These are phyloP conservation scores for Neoseiulus cucumeris DNA, from an alignment of 1,140 invertebrate genomes.

Conservation along the genomic window DNA sequence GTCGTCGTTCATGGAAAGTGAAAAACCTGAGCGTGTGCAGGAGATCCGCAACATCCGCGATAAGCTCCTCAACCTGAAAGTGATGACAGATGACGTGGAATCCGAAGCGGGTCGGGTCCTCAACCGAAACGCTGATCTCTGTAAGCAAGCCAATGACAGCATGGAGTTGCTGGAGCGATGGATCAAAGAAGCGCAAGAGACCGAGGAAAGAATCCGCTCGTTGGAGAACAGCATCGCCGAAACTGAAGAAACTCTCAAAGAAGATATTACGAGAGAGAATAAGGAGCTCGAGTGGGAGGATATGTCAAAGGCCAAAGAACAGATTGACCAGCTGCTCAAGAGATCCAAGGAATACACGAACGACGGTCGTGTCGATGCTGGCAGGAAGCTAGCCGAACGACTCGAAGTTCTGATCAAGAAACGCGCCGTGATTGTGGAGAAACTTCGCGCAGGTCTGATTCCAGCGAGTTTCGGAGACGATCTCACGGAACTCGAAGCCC, in stretches of 20 bases:
- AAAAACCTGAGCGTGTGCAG: background rate
- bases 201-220: background rate
- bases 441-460: background rate
- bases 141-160: background rate
- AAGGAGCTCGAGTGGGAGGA: background rate
- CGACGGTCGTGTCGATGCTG: background rate
- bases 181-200: constrained; percentile 3
- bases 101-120: background rate
- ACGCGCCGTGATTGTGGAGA: background rate
- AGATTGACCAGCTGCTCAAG: background rate
- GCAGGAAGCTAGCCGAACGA: background rate
- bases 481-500: constrained; percentile 40
- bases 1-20: background rate
- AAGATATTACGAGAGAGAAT: background rate
- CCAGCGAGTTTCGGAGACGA: constrained; percentile 42
- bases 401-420: background rate
- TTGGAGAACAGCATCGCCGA: background rate
- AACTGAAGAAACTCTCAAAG: background rate
- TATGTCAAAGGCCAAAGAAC: background rate
- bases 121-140: background rate
- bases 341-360: background rate
- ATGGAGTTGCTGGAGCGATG: background rate
- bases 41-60: background rate
- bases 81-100: background rate
- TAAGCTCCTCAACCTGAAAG: background rate